These are phyloP conservation scores for Sarcophaga subvicina DNA, from an alignment of 2,888 invertebrate species.

Conservation along the genomic window DNA sequence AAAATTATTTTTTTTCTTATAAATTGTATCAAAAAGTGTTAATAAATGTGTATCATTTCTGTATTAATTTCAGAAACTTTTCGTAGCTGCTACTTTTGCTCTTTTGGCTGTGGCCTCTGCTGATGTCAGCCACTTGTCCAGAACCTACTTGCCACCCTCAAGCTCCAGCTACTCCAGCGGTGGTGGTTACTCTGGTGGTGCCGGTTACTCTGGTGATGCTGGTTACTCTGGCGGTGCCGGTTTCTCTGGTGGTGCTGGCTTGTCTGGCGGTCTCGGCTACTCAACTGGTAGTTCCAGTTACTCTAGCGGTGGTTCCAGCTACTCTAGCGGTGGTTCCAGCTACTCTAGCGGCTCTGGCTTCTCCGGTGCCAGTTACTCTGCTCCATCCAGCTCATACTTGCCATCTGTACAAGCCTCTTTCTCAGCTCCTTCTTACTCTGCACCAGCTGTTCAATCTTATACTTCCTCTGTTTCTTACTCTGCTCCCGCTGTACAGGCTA, in stretches of 20 bases:
- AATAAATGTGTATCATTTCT: conserved; percentile 20
- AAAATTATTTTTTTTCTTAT: not conserved
- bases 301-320: not conserved
- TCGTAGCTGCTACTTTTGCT: conserved; percentile 75
- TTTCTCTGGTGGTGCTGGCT: conserved; percentile 56
- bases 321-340: conserved; percentile 12
- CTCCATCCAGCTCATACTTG: conserved; percentile 75
- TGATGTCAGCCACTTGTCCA: conserved; percentile 79
- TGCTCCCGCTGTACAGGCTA: conserved; percentile 54
- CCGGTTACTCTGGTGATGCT: conserved; percentile 48
- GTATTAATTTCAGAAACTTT: conserved; percentile 76
- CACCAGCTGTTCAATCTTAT: conserved; percentile 42
- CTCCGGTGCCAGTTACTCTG: conserved; percentile 45
- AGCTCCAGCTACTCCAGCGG: conserved; percentile 56
- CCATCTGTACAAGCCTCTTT: conserved; percentile 71
- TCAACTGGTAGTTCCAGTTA: not conserved
- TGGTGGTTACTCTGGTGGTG: not conserved
- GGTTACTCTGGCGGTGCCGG: conserved; percentile 66
- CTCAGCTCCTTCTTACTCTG: conserved; percentile 18
- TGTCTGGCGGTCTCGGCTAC: not conserved
- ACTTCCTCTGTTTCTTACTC: conserved; percentile 47
- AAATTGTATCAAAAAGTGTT: conserved; percentile 31
- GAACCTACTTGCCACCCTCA: conserved; percentile 75
- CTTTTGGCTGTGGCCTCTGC: conserved; percentile 77
- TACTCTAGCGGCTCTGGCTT: conserved; percentile 71